Evolutionary conservation across 2,888 invertebrate species (phyloP).

Genomic region (Alloplasta piceator): DNA sequence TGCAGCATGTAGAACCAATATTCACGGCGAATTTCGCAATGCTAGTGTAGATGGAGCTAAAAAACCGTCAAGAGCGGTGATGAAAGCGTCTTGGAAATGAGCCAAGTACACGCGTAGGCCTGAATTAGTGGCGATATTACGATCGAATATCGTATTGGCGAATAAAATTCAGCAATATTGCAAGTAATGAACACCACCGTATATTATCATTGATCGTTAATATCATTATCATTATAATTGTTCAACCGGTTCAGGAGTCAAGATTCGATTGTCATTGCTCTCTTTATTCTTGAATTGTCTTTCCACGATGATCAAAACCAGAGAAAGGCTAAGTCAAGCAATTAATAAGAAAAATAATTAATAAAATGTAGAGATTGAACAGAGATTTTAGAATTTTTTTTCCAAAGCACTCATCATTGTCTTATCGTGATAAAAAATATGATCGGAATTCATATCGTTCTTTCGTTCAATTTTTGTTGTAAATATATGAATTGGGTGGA

Average conservation of each 20-base stretch:
- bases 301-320: background rate
- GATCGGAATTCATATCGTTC: no score
- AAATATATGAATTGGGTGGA: no score
- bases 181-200: conserved; percentile 11
- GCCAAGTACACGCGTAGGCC: conserved; percentile 77
- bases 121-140: conserved; percentile 78
- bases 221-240: conserved; percentile 9
- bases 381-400: no score
- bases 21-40: conserved; percentile 44
- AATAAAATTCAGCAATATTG: conserved; percentile 67
- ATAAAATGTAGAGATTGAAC: background rate
- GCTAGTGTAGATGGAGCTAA: background rate
- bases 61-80: conserved; percentile 59
- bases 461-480: no score
- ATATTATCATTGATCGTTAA: conserved; percentile 12
- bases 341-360: background rate
- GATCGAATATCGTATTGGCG: conserved; percentile 71
- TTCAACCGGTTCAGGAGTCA: background rate
- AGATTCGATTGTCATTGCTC: conserved; percentile 21
- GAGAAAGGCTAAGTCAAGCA: background rate
- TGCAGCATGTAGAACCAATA: conserved; percentile 40
- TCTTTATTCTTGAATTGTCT: conserved; percentile 28
- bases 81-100: conserved; percentile 75
- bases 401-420: no score
- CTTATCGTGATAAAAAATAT: no score